phyloP scores from a whole-genome alignment of 2,113 vertebrate genomes.

The Andinoacara biseriatus region DNA sequence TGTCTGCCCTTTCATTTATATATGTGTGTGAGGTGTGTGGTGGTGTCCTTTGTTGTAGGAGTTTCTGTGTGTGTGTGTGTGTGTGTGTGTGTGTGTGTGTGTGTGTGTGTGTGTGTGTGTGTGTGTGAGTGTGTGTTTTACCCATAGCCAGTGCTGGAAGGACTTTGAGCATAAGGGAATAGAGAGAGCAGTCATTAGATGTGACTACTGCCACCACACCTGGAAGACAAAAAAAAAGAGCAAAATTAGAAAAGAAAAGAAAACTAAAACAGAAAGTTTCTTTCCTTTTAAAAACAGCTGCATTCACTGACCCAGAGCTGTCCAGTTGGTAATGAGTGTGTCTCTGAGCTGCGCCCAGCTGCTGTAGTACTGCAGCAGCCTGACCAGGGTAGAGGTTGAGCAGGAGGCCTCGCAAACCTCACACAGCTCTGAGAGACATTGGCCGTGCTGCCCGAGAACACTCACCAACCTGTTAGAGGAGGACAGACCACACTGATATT shows the following conservation, averaged over 20 bases:
- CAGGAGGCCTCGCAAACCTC: conserved; percentile 68
- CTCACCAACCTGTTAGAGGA: conserved; percentile 56
- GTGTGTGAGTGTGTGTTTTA: conserved; percentile 48
- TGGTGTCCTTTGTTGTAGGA: too few species aligned
- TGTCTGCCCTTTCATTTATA: too few species aligned
- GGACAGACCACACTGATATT: background rate
- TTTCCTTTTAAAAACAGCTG: background rate
- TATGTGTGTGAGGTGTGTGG: too few species aligned
- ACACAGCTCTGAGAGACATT: conserved; percentile 76
- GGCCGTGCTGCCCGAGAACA: conserved; percentile 68
- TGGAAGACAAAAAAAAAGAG: conserved; percentile 32
- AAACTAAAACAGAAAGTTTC: accelerated
- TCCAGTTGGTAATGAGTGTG: conserved; percentile 70
- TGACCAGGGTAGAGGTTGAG: conserved; percentile 58
- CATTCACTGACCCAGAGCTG: conserved; percentile 65
- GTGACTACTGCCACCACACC: conserved; percentile 76
- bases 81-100: too few species aligned
- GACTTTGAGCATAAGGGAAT: conserved; percentile 75
- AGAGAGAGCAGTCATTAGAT: conserved; percentile 76
- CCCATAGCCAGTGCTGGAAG: conserved; percentile 81
- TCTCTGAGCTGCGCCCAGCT: conserved; percentile 82
- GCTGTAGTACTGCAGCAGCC: conserved; percentile 79
- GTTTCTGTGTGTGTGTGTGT: too few species aligned
- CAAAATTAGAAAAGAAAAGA: background rate
- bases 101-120: too few species aligned